A percentile compares a stretch with the other conserved stretches of the same genome.
phyloP scores from a whole-genome alignment of 2,888 invertebrate genomes.

The Ypsolopha scabrella region DNA sequence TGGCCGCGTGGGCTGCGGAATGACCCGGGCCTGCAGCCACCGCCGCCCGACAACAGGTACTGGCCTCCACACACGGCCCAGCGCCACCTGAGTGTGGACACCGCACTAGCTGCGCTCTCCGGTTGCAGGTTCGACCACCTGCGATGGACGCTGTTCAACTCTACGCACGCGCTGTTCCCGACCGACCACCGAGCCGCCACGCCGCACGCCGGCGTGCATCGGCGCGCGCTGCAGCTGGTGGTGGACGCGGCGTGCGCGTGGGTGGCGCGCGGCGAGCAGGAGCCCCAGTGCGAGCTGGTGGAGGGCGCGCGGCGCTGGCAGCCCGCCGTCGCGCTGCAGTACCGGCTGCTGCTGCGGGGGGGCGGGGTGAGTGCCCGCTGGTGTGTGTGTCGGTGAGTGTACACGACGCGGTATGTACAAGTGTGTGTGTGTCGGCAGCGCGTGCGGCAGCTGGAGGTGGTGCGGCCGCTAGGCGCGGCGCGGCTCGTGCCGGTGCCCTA shows the following conservation, averaged over 20 bases:
- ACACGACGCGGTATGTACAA: background rate
- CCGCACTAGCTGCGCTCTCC: conserved; percentile 63
- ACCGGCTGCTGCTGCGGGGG: conserved; percentile 28
- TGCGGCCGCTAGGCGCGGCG: conserved; percentile 87
- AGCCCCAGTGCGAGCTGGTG: conserved; percentile 15
- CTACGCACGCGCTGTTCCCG: conserved; percentile 83
- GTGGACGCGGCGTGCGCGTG: conserved; percentile 25
- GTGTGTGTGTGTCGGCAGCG: conserved; percentile 28
- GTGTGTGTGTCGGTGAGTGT: too few relatives aligned
- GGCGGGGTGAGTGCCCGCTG: background rate
- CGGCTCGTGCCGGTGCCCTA: conserved; percentile 94
- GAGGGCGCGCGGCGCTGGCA: conserved; percentile 50
- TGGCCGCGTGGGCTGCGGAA: conserved; percentile 78
- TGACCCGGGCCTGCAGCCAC: conserved; percentile 62
- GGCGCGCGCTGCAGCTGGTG: conserved; percentile 72
- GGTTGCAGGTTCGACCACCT: conserved; percentile 77
- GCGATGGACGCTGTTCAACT: conserved; percentile 89
- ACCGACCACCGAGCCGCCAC: conserved; percentile 82
- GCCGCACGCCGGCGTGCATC: conserved; percentile 74
- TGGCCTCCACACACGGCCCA: background rate
- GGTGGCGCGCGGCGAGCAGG: conserved; percentile 9
- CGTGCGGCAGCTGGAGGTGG: conserved; percentile 77
- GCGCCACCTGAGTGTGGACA: conserved; percentile 37
- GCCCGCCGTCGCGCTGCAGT: conserved; percentile 37
- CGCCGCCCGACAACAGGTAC: conserved; percentile 62